Percentiles rank a stretch among this genome's conserved stretches.
Evolutionary conservation across 2,797 vertebrate species (phyloP).

Genomic region (Pagetopsis macropterus): DNA sequence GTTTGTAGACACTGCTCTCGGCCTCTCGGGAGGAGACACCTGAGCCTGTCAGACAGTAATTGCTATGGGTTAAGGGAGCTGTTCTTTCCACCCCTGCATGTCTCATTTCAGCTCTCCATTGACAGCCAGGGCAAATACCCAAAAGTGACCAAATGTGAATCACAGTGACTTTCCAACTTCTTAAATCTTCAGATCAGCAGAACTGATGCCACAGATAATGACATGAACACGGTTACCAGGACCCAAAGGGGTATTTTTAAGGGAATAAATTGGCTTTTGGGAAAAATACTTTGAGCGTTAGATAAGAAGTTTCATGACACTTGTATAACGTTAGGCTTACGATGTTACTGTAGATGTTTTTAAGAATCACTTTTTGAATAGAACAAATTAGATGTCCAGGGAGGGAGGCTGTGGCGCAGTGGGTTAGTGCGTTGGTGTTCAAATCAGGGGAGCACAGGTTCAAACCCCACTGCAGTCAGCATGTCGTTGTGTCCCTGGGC

Average conservation of each 20-base stretch:
- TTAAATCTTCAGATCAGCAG: constrained; percentile 17
- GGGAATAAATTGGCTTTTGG: constrained; percentile 1
- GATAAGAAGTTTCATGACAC: not conserved
- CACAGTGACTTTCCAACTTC: constrained; percentile 34
- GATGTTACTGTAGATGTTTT: not conserved
- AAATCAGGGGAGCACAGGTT: too few species aligned
- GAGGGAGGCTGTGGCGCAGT: too few species aligned
- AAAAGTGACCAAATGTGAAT: constrained; percentile 35
- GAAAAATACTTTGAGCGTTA: not conserved
- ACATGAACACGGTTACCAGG: not conserved
- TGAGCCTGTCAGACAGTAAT: constrained; percentile 73
- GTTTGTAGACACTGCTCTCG: constrained; percentile 46
- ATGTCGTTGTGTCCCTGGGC: too few species aligned
- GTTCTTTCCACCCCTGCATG: constrained; percentile 51
- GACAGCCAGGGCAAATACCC: constrained; percentile 58
- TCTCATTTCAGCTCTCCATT: constrained; percentile 63
- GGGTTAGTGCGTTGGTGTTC: too few species aligned
- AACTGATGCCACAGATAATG: constrained; percentile 10
- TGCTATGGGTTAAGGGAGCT: constrained; percentile 64
- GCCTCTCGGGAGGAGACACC: constrained; percentile 47
- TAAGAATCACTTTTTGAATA: not conserved
- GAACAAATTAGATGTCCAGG: not conserved
- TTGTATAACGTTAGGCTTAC: not conserved
- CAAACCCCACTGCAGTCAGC: too few species aligned
- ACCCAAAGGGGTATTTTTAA: not conserved